Conservation (phyloP, 2,888 invertebrate species). For the Myathropa florea region DNA sequence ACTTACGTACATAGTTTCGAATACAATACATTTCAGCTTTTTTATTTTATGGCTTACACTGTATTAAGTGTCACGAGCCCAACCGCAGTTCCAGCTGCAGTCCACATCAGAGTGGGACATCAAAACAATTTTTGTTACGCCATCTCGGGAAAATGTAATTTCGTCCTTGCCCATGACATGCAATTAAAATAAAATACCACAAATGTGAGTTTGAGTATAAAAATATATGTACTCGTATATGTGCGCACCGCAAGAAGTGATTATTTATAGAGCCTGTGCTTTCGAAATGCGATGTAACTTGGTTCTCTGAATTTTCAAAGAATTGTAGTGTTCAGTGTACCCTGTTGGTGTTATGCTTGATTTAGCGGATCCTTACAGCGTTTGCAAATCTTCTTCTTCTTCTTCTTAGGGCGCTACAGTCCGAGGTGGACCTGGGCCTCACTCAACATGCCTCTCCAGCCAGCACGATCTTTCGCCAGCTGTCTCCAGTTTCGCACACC, state of each 20-base stretch:
- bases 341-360: too few relatives aligned
- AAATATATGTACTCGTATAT: not conserved
- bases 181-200: constrained; percentile 48
- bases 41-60: not conserved
- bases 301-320: too few relatives aligned
- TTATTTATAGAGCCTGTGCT: too few relatives aligned
- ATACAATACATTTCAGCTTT: not conserved
- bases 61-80: not conserved
- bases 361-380: too few relatives aligned
- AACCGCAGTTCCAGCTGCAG: not conserved
- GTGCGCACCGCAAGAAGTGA: not conserved
- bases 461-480: too few relatives aligned
- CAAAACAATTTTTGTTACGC: not conserved
- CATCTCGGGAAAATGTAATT: not conserved
- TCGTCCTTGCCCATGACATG: constrained; percentile 34
- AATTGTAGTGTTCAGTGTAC: too few relatives aligned
- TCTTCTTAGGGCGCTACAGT: too few relatives aligned
- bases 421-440: too few relatives aligned
- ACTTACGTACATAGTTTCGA: not conserved
- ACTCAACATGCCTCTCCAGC: too few relatives aligned
- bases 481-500: too few relatives aligned
- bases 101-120: not conserved
- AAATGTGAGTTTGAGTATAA: not conserved
- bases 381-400: too few relatives aligned
- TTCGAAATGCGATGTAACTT: too few relatives aligned